phyloP scores from a whole-genome alignment of 2,888 invertebrate species.

The Drosophila melanosoma region DNA sequence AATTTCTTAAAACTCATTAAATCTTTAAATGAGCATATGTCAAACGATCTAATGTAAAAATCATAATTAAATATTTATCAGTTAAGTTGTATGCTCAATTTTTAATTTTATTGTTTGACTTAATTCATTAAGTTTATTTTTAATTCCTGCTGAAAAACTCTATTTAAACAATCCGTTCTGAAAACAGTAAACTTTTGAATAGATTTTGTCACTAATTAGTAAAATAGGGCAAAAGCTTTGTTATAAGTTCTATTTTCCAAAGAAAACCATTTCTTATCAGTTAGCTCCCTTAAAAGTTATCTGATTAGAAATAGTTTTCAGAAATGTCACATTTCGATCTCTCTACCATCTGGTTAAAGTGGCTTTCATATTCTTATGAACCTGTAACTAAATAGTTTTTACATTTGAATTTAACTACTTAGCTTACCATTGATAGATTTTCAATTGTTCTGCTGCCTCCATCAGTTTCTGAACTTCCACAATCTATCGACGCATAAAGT shows the following conservation, averaged over 20 bases:
- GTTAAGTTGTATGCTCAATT: neutral
- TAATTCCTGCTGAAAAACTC: neutral
- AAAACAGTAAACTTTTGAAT: neutral
- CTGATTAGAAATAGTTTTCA: slow-evolving; percentile 10
- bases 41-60: neutral
- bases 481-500: slow-evolving; percentile 32
- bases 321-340: neutral
- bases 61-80: neutral
- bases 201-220: neutral
- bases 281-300: neutral
- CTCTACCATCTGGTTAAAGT: neutral
- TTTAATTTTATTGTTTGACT: neutral
- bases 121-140: neutral
- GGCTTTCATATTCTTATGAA: neutral
- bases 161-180: neutral
- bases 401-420: neutral
- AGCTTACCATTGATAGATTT: neutral
- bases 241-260: too few species aligned
- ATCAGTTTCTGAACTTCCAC: slow-evolving; percentile 12
- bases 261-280: slow-evolving; percentile 1
- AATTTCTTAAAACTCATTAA: slow-evolving; percentile 2
- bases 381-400: neutral
- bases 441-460: neutral
- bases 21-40: neutral
- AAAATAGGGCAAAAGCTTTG: neutral